Conservation (phyloP, 2,888 invertebrate genomes). For the Cryptocephalus primarius region DNA sequence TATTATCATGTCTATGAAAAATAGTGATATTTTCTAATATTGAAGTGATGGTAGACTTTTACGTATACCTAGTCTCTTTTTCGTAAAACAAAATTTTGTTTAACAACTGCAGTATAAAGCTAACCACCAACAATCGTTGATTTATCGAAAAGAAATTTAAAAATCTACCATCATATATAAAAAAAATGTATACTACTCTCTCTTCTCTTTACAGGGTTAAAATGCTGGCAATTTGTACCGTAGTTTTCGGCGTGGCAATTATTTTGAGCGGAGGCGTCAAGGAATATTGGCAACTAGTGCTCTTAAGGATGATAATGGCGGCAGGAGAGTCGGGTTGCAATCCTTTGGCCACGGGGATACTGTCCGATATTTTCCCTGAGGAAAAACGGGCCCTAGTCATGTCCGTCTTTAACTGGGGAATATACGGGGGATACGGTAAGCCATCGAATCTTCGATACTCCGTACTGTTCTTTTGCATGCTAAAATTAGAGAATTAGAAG, state of each 20-base stretch:
- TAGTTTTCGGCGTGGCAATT: slow-evolving; percentile 73
- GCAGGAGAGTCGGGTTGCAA: slow-evolving; percentile 73
- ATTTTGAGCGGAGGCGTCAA: slow-evolving; percentile 74
- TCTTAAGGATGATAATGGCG: slow-evolving; percentile 41
- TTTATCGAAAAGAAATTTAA: too few species aligned
- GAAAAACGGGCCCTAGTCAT: slow-evolving; percentile 76
- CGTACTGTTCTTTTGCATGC: neutral
- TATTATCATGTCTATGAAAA: too few species aligned
- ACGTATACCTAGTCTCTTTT: too few species aligned
- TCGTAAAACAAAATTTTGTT: too few species aligned
- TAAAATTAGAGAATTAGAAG: too few species aligned
- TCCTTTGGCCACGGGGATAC: slow-evolving; percentile 73
- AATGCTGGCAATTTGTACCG: slow-evolving; percentile 63
- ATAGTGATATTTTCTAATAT: too few species aligned
- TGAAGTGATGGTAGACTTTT: too few species aligned
- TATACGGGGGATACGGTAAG: slow-evolving; percentile 81
- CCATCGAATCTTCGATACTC: neutral
- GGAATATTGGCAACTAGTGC: slow-evolving; percentile 82
- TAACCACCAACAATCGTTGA: too few species aligned
- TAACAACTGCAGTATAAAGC: too few species aligned
- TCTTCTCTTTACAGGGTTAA: slow-evolving; percentile 43
- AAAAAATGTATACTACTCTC: too few species aligned
- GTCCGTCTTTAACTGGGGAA: slow-evolving; percentile 93
- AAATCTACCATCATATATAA: too few species aligned
- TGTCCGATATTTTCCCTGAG: slow-evolving; percentile 72